phyloP scores from a whole-genome alignment of 2,113 vertebrate species.

The Lipophrys pholis region DNA sequence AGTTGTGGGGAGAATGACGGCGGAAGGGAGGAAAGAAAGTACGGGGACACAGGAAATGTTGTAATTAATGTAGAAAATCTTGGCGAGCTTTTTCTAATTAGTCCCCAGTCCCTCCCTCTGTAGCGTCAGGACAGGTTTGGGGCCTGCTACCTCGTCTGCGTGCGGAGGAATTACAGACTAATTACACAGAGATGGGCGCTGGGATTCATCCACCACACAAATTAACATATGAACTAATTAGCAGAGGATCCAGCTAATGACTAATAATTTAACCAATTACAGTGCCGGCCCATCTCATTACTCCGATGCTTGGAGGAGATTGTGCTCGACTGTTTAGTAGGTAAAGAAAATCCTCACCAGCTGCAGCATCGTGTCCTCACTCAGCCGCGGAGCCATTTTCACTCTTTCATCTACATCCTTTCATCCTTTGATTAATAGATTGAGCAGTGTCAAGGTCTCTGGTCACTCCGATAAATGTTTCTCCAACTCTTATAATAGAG shows the following conservation, averaged over 20 bases:
- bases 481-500: no score
- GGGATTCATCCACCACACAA: conserved; percentile 70
- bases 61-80: conserved; percentile 82
- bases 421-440: no score
- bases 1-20: conserved; percentile 30
- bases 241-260: conserved; percentile 78
- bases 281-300: conserved; percentile 53
- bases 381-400: no score
- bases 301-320: conserved; percentile 4
- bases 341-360: no score
- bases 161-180: conserved; percentile 78
- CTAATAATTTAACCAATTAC: conserved; percentile 73
- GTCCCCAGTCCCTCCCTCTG: conserved; percentile 62
- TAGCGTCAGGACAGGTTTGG: conserved; percentile 55
- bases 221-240: conserved; percentile 83
- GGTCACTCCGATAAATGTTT: no score
- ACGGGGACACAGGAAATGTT: conserved; percentile 70
- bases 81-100: conserved; percentile 81
- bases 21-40: conserved; percentile 53
- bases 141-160: conserved; percentile 60
- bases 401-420: no score
- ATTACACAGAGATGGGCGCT: conserved; percentile 76
- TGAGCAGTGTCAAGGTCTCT: no score
- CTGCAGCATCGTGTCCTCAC: no score
- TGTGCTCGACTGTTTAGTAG: neutral